A percentile compares a stretch with the other conserved stretches of the same genome.
Evolutionary conservation across 1,140 invertebrate genomes (phyloP).

Genomic region (Bradysia coprophila): DNA sequence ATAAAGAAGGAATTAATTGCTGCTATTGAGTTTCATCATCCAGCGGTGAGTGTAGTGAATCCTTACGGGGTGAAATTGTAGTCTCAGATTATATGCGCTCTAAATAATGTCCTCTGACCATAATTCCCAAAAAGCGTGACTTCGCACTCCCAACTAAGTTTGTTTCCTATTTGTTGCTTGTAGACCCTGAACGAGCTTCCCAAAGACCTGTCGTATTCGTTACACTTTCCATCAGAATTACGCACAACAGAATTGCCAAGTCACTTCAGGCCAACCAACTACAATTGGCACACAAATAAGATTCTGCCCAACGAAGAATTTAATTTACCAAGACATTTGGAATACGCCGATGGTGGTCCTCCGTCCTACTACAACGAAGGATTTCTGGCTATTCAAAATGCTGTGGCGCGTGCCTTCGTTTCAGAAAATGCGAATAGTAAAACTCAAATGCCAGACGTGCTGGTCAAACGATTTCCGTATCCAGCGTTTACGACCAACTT

Average conservation of each 20-base stretch:
- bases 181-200: neutral
- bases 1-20: neutral
- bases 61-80: neutral
- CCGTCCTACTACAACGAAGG: conserved; percentile 7
- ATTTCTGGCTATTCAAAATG: conserved; percentile 8
- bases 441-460: neutral
- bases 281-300: neutral
- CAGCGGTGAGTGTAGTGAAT: neutral
- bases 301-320: neutral
- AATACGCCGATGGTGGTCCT: conserved; percentile 1
- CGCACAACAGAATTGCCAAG: neutral
- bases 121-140: neutral
- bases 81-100: neutral
- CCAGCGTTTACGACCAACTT: conserved; percentile 3
- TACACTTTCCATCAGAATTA: neutral
- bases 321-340: neutral
- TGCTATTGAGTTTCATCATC: neutral
- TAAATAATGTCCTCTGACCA: neutral
- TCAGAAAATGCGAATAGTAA: neutral
- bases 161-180: neutral
- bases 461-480: conserved; percentile 4
- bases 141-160: neutral
- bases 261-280: neutral
- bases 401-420: conserved; percentile 5
- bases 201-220: neutral